Base-by-base conservation (phyloP, 1,140 invertebrate species). In the Cydia strobilella region DNA sequence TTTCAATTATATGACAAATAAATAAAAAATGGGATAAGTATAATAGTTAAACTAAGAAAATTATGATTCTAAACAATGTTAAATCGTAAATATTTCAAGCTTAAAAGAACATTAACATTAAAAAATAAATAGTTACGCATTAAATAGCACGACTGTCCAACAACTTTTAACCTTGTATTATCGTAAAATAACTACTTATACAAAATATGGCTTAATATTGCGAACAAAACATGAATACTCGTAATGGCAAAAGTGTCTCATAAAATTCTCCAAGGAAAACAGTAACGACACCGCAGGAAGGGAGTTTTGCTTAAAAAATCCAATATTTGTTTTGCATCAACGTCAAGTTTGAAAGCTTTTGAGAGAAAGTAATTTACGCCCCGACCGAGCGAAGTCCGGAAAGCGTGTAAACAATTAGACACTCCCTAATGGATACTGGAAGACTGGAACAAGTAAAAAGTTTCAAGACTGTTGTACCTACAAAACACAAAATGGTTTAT, bases 191-290 rank as follows among this genome's bases (percentile, higher is more conserved):
- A 12, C 10, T 3, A 3, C n/a, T n/a, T n/a, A n/a, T n/a, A n/a
- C n/a, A n/a, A 4, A 0, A n/a, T 48, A 48, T 54, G 18, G 2
- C 15, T 7, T 20, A 9, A 9, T 18, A 18, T 35, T 59, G 62
- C 12, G 63, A 74, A 72, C 54, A 71, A 75, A 80, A 75, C 39
- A 45, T 59, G 20, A 23, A 59, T 59, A n/a, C n/a, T n/a, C n/a
- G n/a, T n/a, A 23, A 59, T 59, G 20, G 3, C 20, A 59, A 10
- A 23, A 59, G 48, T n/a, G 10, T 59, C 54, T 59, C 3, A 73
- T 72, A 45, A 66, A 48, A 48, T n/a, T 39, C 54, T 12, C 10
- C 54, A 59, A 54, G 51, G 5, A n/a, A 23, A 59, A 23, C 54
- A 7, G 27, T 35, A 69, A 35, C 35, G 65, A 39, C 18, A 69